phyloP scores from a whole-genome alignment of 2,797 vertebrate genomes.

The Lepilemur septentrionalis region DNA sequence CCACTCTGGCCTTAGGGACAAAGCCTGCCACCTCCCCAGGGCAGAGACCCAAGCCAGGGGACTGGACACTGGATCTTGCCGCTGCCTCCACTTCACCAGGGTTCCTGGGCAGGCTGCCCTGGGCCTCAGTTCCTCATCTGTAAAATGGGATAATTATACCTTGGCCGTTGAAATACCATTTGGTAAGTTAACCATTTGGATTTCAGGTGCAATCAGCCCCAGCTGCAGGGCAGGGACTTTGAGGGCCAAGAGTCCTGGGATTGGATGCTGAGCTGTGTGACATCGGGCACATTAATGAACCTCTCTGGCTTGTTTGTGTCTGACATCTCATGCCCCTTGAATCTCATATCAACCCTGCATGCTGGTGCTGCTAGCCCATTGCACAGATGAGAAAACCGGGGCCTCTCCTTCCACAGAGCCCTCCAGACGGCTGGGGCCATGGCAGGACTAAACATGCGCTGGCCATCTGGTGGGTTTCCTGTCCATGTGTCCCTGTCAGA shows the following conservation, averaged over 20 bases:
- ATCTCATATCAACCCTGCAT: neutral
- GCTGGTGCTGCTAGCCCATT: neutral
- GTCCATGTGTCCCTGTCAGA: neutral
- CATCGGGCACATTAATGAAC: neutral
- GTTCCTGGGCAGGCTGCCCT: neutral
- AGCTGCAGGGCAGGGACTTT: neutral
- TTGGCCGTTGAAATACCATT: accelerated
- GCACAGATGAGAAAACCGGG: neutral
- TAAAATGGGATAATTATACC: neutral
- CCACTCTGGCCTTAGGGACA: neutral
- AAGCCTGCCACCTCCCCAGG: neutral
- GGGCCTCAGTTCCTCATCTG: neutral
- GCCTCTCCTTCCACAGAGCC: neutral
- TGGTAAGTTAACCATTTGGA: neutral
- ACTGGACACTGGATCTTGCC: neutral
- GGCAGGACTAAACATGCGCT: neutral
- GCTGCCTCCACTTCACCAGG: neutral
- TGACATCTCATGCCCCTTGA: neutral
- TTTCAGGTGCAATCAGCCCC: neutral
- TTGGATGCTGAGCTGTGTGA: neutral
- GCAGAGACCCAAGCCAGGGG: neutral
- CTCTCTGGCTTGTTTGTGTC: neutral
- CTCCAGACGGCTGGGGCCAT: neutral
- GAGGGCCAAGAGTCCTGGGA: neutral
- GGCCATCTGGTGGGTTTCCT: neutral